Base-by-base conservation (phyloP, 2,888 invertebrate species). In the Stenchaetothrips biformis region DNA sequence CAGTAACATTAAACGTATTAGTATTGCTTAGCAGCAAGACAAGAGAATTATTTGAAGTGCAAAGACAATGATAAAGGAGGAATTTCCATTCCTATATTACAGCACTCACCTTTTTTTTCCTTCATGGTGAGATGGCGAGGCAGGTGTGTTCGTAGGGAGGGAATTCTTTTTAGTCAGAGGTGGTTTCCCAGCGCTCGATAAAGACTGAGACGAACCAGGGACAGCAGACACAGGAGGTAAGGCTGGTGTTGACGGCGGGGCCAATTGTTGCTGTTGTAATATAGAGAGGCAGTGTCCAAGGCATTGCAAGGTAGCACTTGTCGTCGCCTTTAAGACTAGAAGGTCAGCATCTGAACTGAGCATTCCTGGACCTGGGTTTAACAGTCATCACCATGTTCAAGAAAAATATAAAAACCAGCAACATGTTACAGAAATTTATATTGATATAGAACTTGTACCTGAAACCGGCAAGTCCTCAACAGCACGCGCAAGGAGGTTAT, bases 391-490 rank as follows among this genome's bases (percentile, higher is more conserved):
- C 37, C 37, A 37, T 37, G 8, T 25, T 25, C 7, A 25, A 74
- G 59, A 59, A 59, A 59, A 9, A 59, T 13, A 53, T 53, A 53
- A 13, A 53, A 53, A 8, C 8, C 37, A 37, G 37, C 37, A 37
- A 37, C 37, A 37, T 37, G 37, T 37, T 37, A 37, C 37, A 2
- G 37, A 37, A 37, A 37, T 37, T 37, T 37, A 4, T 37, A 53
- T 53, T 53, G 16, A 53, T 2, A 37, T 37, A 37, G 37, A 37
- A 37, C 1, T 4, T 37, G 80, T 81, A 84, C 86, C 86, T 82
- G 85, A 85, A 21, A 84, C 82, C 37, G 87, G 87, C 81, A 87
- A 85, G 37, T 86, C 85, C 83, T 89, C 88, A 77, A 85, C 83
- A n/a, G 83, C 81, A 81, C 83, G 82, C 25, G 82, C 82, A 37